phyloP scores from a whole-genome alignment of 2,797 vertebrate species.

The Cichlasoma orientale region DNA sequence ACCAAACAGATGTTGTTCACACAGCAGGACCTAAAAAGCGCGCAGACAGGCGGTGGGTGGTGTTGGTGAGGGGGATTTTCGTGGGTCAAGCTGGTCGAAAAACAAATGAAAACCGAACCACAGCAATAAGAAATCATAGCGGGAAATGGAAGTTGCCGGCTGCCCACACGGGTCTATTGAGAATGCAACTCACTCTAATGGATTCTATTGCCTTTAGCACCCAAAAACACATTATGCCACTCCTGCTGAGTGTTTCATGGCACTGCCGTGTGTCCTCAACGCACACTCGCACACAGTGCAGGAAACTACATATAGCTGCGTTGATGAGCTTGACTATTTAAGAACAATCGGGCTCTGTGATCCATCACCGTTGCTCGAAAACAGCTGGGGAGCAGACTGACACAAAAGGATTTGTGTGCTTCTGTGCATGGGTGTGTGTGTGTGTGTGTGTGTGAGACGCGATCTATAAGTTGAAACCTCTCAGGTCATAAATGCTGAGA shows the following conservation, averaged over 20 bases:
- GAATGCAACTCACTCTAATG: slow-evolving; percentile 23
- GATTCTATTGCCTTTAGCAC: slow-evolving; percentile 31
- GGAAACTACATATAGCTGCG: slow-evolving; percentile 32
- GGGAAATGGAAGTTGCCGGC: slow-evolving; percentile 8
- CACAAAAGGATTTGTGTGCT: slow-evolving; percentile 48
- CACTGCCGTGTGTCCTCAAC: not conserved
- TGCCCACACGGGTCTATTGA: slow-evolving; percentile 46
- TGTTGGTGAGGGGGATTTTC: not conserved
- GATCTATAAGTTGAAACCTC: slow-evolving; percentile 24
- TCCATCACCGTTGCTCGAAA: not conserved
- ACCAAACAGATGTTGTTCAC: slow-evolving; percentile 38
- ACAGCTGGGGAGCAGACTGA: not conserved
- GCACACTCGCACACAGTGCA: not conserved
- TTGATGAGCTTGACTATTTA: not conserved
- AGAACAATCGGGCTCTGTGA: slow-evolving; percentile 50
- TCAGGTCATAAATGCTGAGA: slow-evolving; percentile 25
- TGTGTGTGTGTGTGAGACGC: slow-evolving; percentile 1
- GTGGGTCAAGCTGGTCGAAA: slow-evolving; percentile 8
- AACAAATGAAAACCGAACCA: slow-evolving; percentile 32
- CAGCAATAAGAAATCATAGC: not conserved
- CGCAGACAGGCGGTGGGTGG: slow-evolving; percentile 28
- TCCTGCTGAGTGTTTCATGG: slow-evolving; percentile 8
- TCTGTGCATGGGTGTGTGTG: slow-evolving; percentile 4
- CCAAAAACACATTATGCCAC: slow-evolving; percentile 15
- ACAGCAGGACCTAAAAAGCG: not conserved